These are phyloP conservation scores for Sebastes miniatus DNA, from an alignment of 2,797 vertebrate species.

Conservation along the genomic window DNA sequence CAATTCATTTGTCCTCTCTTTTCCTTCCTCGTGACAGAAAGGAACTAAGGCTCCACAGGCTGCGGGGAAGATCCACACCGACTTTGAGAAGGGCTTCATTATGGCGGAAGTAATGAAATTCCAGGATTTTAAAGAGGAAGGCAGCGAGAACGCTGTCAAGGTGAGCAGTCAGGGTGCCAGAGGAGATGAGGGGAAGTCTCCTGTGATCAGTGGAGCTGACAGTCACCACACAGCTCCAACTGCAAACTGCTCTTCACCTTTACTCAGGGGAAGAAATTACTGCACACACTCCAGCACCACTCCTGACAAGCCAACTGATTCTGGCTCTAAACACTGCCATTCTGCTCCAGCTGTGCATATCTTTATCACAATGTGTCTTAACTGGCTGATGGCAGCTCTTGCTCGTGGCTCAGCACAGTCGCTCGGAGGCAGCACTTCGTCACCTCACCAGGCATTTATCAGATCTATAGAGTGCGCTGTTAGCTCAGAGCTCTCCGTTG, in stretches of 20 bases:
- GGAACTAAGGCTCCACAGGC: conserved; percentile 94
- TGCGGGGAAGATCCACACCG: conserved; percentile 92
- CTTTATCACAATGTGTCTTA: conserved; percentile 80
- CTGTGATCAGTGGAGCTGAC: conserved; percentile 80
- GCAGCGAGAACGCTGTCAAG: conserved; percentile 92
- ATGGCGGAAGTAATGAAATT: conserved; percentile 99
- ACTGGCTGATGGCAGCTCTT: conserved; percentile 70
- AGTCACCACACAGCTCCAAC: conserved; percentile 74
- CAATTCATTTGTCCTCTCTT: conserved; percentile 86
- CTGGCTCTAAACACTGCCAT: conserved; percentile 78
- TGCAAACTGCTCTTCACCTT: conserved; percentile 79
- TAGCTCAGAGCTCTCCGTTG: conserved; percentile 54
- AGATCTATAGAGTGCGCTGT: conserved; percentile 66
- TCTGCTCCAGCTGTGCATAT: conserved; percentile 82
- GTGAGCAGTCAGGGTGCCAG: conserved; percentile 92
- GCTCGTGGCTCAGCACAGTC: conserved; percentile 50
- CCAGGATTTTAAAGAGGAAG: conserved; percentile 95
- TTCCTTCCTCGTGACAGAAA: conserved; percentile 86
- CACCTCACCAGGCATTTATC: conserved; percentile 69
- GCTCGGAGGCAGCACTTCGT: conserved; percentile 62
- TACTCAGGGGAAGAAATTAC: conserved; percentile 84
- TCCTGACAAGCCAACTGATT: conserved; percentile 79
- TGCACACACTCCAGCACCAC: conserved; percentile 74
- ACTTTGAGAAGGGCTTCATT: conserved; percentile 98
- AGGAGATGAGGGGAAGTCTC: conserved; percentile 79